A percentile compares a stretch with the other conserved stretches of the same genome.
Evolutionary conservation across 2,888 invertebrate genomes (phyloP).

Genomic region (Creontiades dilutus): DNA sequence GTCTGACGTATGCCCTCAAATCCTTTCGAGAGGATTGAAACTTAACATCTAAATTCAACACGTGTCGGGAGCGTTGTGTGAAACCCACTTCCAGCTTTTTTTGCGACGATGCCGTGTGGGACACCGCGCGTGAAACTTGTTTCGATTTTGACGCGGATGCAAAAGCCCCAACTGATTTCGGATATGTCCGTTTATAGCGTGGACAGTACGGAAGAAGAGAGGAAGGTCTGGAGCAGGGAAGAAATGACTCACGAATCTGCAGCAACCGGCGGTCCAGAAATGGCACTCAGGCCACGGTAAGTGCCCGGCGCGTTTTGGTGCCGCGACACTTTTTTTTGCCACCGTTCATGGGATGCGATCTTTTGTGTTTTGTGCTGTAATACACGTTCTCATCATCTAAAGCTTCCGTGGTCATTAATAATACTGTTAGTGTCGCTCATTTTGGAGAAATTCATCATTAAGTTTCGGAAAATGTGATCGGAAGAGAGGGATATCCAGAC

Average conservation of each 20-base stretch:
- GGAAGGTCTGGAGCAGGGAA: conserved; percentile 86
- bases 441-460: no score
- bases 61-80: no score
- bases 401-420: background rate
- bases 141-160: conserved; percentile 17
- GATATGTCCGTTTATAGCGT: conserved; percentile 68
- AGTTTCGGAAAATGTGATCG: no score
- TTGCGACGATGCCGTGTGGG: conserved; percentile 13
- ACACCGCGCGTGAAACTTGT: conserved; percentile 12
- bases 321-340: no score
- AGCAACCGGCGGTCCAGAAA: conserved; percentile 82
- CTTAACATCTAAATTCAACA: no score
- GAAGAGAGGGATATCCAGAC: no score
- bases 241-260: conserved; percentile 87
- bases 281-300: conserved; percentile 81
- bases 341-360: no score
- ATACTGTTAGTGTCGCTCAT: no score
- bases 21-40: no score
- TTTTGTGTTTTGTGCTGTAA: conserved; percentile 18
- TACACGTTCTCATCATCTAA: conserved; percentile 3
- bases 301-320: background rate
- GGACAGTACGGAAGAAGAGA: conserved; percentile 76
- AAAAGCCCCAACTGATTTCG: background rate
- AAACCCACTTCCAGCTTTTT: no score
- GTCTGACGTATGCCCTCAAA: no score